These are phyloP conservation scores for Plestiodon gilberti DNA, from an alignment of 2,113 vertebrate species.

Conservation along the genomic window DNA sequence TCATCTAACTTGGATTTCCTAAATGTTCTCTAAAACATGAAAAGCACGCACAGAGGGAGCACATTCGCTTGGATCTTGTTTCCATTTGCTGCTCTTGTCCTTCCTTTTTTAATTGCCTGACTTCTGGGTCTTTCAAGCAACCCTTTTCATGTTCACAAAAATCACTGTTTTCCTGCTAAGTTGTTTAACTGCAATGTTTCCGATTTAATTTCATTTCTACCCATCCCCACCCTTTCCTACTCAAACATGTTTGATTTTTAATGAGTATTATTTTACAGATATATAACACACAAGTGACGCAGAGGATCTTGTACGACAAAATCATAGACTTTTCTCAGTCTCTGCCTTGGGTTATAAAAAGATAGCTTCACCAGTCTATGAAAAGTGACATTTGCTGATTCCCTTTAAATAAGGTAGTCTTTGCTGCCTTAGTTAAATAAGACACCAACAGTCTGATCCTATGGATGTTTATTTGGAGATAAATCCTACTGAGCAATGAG, in stretches of 20 bases:
- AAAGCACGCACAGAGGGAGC: slow-evolving; percentile 27
- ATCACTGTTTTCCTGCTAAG: slow-evolving; percentile 35
- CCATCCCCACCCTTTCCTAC: slow-evolving; percentile 15
- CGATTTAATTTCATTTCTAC: slow-evolving; percentile 14
- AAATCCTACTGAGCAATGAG: background rate
- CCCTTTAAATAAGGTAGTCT: slow-evolving; percentile 5
- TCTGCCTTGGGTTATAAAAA: slow-evolving; percentile 16
- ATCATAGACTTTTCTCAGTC: slow-evolving; percentile 9
- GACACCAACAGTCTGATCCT: background rate
- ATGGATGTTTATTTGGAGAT: background rate
- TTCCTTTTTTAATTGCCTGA: slow-evolving; percentile 45
- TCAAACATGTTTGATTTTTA: slow-evolving; percentile 41
- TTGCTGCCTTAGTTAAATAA: background rate
- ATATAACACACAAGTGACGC: background rate
- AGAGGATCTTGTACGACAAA: slow-evolving; percentile 31
- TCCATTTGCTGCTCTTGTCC: slow-evolving; percentile 37
- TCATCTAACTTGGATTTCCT: slow-evolving; percentile 9
- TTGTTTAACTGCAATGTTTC: slow-evolving; percentile 33
- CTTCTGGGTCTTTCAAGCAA: slow-evolving; percentile 38
- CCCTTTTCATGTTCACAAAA: slow-evolving; percentile 37
- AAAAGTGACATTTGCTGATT: slow-evolving; percentile 1
- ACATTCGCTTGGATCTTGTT: background rate
- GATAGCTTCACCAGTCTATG: background rate
- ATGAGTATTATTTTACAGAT: slow-evolving; percentile 36
- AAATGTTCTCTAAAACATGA: slow-evolving; percentile 30